phyloP scores from a whole-genome alignment of 2,888 invertebrate genomes.

The Liopterus haemorrhoidalis region DNA sequence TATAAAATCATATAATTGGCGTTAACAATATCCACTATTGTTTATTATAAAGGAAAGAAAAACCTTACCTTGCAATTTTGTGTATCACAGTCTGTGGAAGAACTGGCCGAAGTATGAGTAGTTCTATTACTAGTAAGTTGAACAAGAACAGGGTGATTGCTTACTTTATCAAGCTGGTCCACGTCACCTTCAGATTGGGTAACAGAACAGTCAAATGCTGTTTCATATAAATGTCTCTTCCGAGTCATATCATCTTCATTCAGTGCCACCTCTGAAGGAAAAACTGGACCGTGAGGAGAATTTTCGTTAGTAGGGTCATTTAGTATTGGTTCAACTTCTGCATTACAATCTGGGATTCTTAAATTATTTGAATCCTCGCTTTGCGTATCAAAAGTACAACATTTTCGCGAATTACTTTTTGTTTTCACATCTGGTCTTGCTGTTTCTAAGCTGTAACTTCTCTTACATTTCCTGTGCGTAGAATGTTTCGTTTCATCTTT shows the following conservation, averaged over 20 bases:
- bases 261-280: constrained; percentile 56
- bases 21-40: no score
- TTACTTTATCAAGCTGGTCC: constrained; percentile 73
- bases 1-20: no score
- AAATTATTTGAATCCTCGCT: constrained; percentile 51
- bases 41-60: no score
- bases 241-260: constrained; percentile 54
- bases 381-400: constrained; percentile 68
- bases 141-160: constrained; percentile 70
- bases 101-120: no score
- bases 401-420: constrained; percentile 48
- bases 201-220: constrained; percentile 83
- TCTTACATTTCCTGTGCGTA: constrained; percentile 40
- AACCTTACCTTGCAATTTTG: no score
- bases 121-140: constrained; percentile 51
- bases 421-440: constrained; percentile 46
- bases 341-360: constrained; percentile 39
- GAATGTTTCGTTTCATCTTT: constrained; percentile 27
- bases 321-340: constrained; percentile 64
- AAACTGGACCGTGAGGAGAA: constrained; percentile 68
- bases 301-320: constrained; percentile 68
- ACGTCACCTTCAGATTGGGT: constrained; percentile 74
- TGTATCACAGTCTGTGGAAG: no score
- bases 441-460: constrained; percentile 39
- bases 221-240: constrained; percentile 77